phyloP scores from a whole-genome alignment of 2,888 invertebrate species.

The Machimus rusticus region DNA sequence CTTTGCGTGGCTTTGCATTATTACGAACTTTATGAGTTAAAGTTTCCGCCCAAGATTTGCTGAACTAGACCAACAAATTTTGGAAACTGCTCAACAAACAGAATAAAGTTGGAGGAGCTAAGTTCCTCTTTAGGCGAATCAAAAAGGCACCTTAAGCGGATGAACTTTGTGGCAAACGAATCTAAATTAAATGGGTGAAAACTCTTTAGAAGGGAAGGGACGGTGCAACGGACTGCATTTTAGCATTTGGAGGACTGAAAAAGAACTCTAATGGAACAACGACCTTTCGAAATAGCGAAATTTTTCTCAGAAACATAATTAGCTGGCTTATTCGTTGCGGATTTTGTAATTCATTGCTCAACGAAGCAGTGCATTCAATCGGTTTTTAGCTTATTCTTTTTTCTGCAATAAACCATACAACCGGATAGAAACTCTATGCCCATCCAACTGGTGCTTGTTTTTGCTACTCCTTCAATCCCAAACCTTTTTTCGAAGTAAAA shows the following conservation, averaged over 20 bases:
- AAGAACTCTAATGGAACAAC: background rate
- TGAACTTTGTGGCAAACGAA: background rate
- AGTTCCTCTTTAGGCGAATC: background rate
- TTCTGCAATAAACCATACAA: background rate
- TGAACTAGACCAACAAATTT: background rate
- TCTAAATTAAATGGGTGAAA: background rate
- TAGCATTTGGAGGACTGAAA: background rate
- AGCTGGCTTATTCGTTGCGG: background rate
- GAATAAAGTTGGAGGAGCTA: background rate
- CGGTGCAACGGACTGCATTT: background rate
- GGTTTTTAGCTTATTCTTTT: background rate
- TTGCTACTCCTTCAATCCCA: background rate
- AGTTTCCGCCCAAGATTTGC: background rate
- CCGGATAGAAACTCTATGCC: background rate
- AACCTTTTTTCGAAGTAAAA: background rate
- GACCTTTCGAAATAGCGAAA: background rate
- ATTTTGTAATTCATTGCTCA: background rate
- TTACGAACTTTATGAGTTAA: background rate
- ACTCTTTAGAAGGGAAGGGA: background rate
- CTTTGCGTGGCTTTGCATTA: background rate
- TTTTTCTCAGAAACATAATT: background rate
- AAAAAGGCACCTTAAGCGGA: background rate
- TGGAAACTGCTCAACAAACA: background rate
- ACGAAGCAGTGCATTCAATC: background rate
- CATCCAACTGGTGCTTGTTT: background rate